Base-by-base conservation (phyloP, 1,140 invertebrate species). In the Helicoverpa zea region DNA sequence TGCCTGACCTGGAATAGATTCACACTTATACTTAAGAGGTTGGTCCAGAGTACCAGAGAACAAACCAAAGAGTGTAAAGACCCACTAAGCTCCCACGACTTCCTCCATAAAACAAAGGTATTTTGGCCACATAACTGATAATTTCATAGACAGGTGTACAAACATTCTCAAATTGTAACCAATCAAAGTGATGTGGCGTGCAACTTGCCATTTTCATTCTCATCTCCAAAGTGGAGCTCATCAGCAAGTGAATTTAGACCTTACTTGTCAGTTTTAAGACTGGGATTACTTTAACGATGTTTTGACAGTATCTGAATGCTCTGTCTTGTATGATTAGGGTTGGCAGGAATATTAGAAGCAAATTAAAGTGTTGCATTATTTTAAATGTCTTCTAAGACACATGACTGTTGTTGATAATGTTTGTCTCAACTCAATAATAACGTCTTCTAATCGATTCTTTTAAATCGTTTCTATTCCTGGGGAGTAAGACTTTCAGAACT, bases 181-280 rank as follows among this genome's bases (percentile, higher is more conserved):
- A 68, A 68, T 68, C 64, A 68, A 68, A 11, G 12, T 49, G 43
- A 68, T 35, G 64, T 68, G 23, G 64, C 64, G 64, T 68, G 64
- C 64, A 47, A 68, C n/a, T 49, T 68, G 43, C 16, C 64, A 68
- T 68, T 68, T 66, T 47, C 35, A 68, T 68, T 49, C 23, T 68
- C 16, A 68, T 68, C 64, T 68, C 43, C 16, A 49, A 49, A 68
- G n/a, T 68, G n/a, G 2, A 16, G 58, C 16, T 18, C 12, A 18
- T 11, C 5, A 47, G 43, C 35, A 68, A 68, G 16, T 51, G 43
- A 68, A 68, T 49, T 68, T 47, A 18, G 12, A 49, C 43, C 18
- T 49, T 68, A 23, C 2, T 13, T 3, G n/a, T 18, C 16, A 5
- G 43, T 5, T 68, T 68, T 68, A 68, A 16, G 16, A 43, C 12